phyloP scores from a whole-genome alignment of 1,140 invertebrate species.

The Araneus ventricosus region DNA sequence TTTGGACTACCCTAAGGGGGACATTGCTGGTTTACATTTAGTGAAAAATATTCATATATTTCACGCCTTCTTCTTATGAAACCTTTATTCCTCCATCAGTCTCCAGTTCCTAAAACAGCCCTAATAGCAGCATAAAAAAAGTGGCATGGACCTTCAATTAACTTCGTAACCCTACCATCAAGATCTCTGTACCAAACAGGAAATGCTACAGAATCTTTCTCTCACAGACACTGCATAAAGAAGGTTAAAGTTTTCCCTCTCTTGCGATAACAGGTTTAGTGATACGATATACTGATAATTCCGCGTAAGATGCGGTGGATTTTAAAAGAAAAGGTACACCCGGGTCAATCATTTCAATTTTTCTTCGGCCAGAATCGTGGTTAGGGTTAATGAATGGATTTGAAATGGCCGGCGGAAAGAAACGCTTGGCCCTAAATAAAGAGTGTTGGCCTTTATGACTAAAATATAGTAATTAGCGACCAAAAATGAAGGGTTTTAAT shows the following conservation, averaged over 20 bases:
- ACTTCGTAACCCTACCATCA: neutral
- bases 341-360: slow-evolving; percentile 25
- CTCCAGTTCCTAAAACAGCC: too few species aligned
- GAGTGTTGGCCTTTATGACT: neutral
- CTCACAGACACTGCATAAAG: neutral
- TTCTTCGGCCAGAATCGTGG: slow-evolving; percentile 7
- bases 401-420: neutral
- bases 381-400: neutral
- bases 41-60: too few species aligned
- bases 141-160: neutral
- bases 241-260: neutral
- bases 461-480: neutral
- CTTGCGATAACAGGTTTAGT: neutral
- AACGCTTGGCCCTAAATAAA: neutral
- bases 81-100: too few species aligned
- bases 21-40: too few species aligned
- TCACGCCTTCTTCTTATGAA: too few species aligned
- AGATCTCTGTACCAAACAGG: neutral
- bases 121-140: too few species aligned
- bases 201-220: neutral
- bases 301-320: slow-evolving; percentile 12
- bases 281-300: neutral
- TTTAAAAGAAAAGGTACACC: neutral
- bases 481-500: neutral
- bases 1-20: too few species aligned